These are phyloP conservation scores for Agrilus planipennis DNA, from an alignment of 1,140 invertebrate genomes.

Conservation along the genomic window DNA sequence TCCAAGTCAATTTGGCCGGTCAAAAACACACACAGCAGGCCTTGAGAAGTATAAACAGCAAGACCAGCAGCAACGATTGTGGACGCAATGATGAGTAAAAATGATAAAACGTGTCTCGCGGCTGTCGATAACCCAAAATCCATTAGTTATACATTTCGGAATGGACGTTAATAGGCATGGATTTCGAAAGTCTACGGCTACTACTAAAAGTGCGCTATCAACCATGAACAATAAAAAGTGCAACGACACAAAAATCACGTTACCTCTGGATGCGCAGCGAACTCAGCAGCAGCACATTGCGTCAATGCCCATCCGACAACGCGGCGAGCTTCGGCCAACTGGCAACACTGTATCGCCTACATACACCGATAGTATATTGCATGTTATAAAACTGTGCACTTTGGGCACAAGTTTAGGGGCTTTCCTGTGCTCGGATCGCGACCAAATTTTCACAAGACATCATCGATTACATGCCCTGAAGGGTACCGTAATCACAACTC, in stretches of 20 bases:
- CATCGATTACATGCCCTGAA: conserved; percentile 1
- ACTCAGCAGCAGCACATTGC: conserved; percentile 24
- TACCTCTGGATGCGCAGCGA: conserved; percentile 28
- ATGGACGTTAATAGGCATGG: no score
- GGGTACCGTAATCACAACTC: conserved; percentile 16
- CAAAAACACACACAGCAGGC: no score
- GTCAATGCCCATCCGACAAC: conserved; percentile 21
- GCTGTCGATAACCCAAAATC: no score
- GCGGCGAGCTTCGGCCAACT: not conserved
- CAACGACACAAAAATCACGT: conserved; percentile 27
- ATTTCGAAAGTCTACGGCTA: no score
- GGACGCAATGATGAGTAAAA: no score
- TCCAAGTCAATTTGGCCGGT: no score
- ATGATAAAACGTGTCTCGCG: no score
- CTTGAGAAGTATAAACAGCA: no score
- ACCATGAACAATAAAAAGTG: no score
- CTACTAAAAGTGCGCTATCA: no score
- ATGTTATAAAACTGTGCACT: conserved; percentile 29
- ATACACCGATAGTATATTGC: conserved; percentile 28
- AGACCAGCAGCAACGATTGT: no score
- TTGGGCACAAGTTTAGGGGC: conserved; percentile 16
- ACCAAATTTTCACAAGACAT: conserved; percentile 21
- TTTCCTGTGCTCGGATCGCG: conserved; percentile 15
- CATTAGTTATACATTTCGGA: no score
- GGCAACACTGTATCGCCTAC: conserved; percentile 29